A percentile compares a stretch with the other conserved stretches of the same genome.
Evolutionary conservation across 2,888 invertebrate species (phyloP).

Genomic region (Schrankia costaestrigalis): DNA sequence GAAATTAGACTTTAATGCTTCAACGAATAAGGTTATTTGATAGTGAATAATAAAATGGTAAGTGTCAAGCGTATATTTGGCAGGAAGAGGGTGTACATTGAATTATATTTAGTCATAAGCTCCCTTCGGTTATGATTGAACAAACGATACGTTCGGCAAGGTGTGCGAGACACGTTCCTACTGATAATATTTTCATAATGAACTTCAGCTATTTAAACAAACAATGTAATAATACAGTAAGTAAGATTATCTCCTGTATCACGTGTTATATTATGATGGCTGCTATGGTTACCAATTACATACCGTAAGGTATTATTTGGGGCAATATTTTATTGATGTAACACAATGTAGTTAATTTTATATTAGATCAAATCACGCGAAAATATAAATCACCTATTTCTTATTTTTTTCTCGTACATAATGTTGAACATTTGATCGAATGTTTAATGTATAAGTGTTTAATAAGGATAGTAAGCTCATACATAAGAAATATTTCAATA

Average conservation of each 20-base stretch:
- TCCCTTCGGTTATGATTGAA: slow-evolving; percentile 71
- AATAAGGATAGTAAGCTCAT: too few relatives aligned
- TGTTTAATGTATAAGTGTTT: too few relatives aligned
- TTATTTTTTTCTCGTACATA: too few relatives aligned
- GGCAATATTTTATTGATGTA: slow-evolving; percentile 29
- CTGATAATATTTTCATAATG: slow-evolving; percentile 43
- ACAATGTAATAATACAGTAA: slow-evolving; percentile 6
- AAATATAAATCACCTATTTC: slow-evolving; percentile 9
- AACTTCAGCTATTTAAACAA: slow-evolving; percentile 33
- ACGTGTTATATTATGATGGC: too few relatives aligned
- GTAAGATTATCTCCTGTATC: too few relatives aligned
- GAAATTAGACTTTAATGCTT: slow-evolving; percentile 39
- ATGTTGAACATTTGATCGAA: too few relatives aligned
- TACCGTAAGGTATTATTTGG: slow-evolving; percentile 24
- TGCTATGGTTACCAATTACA: slow-evolving; percentile 21
- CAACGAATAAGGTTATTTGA: slow-evolving; percentile 31
- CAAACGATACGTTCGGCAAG: slow-evolving; percentile 73
- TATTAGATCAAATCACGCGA: slow-evolving; percentile 25
- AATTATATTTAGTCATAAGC: slow-evolving; percentile 78
- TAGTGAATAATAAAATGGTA: slow-evolving; percentile 37
- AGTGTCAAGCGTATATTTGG: slow-evolving; percentile 65
- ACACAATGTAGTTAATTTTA: slow-evolving; percentile 16
- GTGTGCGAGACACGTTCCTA: slow-evolving; percentile 61
- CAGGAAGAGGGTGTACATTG: slow-evolving; percentile 79
- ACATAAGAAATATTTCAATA: slow-evolving; percentile 33